Evolutionary conservation across 2,113 vertebrate species (phyloP), one percentile per base, ranked within the genome.

Genomic region (Miniopterus natalensis): DNA sequence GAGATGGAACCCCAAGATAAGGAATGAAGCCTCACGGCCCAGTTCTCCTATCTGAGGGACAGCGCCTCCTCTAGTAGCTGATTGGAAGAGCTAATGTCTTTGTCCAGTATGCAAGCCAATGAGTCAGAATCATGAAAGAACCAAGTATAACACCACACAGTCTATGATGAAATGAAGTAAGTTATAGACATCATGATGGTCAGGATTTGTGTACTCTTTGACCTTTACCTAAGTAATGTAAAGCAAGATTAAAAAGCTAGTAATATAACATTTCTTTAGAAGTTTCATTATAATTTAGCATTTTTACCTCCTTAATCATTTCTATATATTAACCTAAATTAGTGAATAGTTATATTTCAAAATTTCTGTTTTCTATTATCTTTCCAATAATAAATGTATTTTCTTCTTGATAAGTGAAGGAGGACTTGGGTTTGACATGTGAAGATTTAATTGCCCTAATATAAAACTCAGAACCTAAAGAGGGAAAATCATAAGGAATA

Each of bases 31-130:
- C 36, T 49, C 14, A 0, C 6, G 42, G 6, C 12, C 17, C 59
- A 4, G 9, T 3, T 61, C 15, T 42, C 27, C 23, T 20, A 1
- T 18, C 3, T 0, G 0, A 8, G 63, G 36, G 2, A 65, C 20
- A 23, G 13, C 40, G 29, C 0, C 4, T 27, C n/a, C 27, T 2
- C 3, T 3, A n/a, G 55, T 18, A 49, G 4, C 66, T 40, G 3
- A 4, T 14, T 8, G 61, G 74, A 68, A 18, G 29, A 81, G 36
- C 31, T 1, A 10, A 13, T 3, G 23, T 29, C 31, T 73, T 40
- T 27, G 4, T 25, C 49, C 86, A 47, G 23, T 15, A 3, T 21
- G 25, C 23, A 49, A n/a, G 47, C 8, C 11, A 11, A 12, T 36
- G 9, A 42, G 14, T 23, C 18, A 27, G 23, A 12, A 8, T 36